Evolutionary conservation across 2,113 vertebrate species (phyloP).

Genomic region (Grallaria varia): DNA sequence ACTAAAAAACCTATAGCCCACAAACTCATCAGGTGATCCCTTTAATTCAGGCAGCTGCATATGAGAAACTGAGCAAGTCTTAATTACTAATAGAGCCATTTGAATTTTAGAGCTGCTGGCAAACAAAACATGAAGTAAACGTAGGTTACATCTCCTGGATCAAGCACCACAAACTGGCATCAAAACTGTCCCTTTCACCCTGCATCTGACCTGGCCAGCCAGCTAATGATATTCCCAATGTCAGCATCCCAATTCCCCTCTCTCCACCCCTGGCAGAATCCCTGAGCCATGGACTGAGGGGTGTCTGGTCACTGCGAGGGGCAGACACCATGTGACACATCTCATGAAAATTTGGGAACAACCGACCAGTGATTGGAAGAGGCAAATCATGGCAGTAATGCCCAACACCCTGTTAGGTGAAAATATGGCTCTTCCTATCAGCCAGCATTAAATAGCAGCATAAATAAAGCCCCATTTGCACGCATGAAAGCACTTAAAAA

Average conservation of each 20-base stretch:
- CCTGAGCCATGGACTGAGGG: neutral
- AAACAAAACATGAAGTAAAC: neutral
- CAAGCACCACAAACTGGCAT: neutral
- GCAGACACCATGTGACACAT: neutral
- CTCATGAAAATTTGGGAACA: neutral
- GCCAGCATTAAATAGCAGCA: neutral
- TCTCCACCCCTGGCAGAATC: neutral
- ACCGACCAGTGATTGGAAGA: neutral
- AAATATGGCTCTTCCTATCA: neutral
- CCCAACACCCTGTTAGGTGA: neutral
- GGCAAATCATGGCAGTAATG: neutral
- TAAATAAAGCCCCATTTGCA: neutral
- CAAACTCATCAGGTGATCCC: neutral
- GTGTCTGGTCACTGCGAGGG: neutral
- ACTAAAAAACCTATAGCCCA: neutral
- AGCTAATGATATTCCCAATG: fast-evolving
- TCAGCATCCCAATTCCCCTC: neutral
- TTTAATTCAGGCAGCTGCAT: neutral
- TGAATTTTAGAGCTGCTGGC: neutral
- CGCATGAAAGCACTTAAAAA: neutral
- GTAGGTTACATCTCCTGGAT: neutral
- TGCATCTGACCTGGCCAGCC: neutral
- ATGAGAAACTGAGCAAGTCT: neutral
- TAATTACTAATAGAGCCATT: neutral
- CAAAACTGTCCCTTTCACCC: neutral